A percentile compares a stretch with the other conserved stretches of the same genome.
These are phyloP conservation scores for Lasioglossum figueresi DNA, from an alignment of 2,888 invertebrate genomes.

Conservation along the genomic window DNA sequence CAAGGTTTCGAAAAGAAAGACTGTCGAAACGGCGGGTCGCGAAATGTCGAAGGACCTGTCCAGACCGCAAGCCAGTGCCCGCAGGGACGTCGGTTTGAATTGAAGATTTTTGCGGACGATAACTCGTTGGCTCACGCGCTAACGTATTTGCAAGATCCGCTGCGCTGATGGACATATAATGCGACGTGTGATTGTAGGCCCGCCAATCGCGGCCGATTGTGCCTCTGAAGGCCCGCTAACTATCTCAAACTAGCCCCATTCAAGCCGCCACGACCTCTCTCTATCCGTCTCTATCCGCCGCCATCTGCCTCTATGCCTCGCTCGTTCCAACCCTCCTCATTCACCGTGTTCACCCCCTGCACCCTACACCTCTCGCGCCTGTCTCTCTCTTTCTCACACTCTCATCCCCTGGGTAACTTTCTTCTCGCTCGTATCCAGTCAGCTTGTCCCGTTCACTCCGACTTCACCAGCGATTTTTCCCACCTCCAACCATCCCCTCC, in stretches of 20 bases:
- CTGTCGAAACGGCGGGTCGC: background rate
- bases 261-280: slow-evolving; percentile 79
- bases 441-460: slow-evolving; percentile 43
- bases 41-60: slow-evolving; percentile 34
- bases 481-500: slow-evolving; percentile 10
- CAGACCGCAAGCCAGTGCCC: slow-evolving; percentile 49
- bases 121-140: slow-evolving; percentile 72
- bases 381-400: background rate
- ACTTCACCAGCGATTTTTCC: slow-evolving; percentile 48
- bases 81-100: slow-evolving; percentile 62
- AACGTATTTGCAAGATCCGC: slow-evolving; percentile 79
- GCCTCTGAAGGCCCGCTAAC: slow-evolving; percentile 83
- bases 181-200: slow-evolving; percentile 82
- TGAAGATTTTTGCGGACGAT: slow-evolving; percentile 72
- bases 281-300: slow-evolving; percentile 66
- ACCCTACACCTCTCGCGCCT: slow-evolving; percentile 28
- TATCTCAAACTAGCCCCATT: slow-evolving; percentile 84
- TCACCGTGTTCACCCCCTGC: slow-evolving; percentile 18
- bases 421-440: background rate
- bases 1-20: background rate
- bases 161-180: slow-evolving; percentile 81
- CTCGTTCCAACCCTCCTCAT: slow-evolving; percentile 66
- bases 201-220: slow-evolving; percentile 83
- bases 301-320: slow-evolving; percentile 61
- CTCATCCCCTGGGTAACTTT: background rate